Evolutionary conservation across 2,113 vertebrate species (phyloP), one percentile per base, ranked within the genome.

Genomic region (Grantiella picta): DNA sequence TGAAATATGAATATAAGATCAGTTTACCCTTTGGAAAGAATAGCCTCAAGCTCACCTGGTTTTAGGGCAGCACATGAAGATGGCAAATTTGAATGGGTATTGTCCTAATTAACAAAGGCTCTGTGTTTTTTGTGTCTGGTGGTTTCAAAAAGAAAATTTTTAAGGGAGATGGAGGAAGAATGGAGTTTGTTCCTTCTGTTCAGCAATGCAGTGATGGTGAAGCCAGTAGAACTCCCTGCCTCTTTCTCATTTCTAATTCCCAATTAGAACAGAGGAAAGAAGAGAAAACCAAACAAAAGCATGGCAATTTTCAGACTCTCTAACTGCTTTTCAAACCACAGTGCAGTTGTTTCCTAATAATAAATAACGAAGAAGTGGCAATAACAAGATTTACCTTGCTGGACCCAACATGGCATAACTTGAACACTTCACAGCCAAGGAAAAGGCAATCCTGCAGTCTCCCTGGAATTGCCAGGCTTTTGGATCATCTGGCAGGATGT

Each of bases 401-500:
- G 85, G 64, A 92, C 25, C 36, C 33, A 47, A 17, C 20, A 8
- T 15, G 44, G 61, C 50, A 23, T 23, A 72, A 42, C 54, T 57
- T 73, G 6, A 15, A 36, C 29, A 42, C 49, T 78, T 38, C 28
- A 4, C 3, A 65, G 36, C 3, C 24, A 49, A 79, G 52, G 59
- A 40, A 59, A 31, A 49, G 42, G 57, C 15, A 42, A 54, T 31
- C 71, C 20, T 82, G 20, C 54, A 11, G n/a, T 93, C 96, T 88
- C 89, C 38, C 69, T 59, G 84, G 96, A 92, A 80, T 78, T 92
- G 28, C 52, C 56, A 47, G 33, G 44, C 66, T 80, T 78, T 53
- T 80, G 89, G 87, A 91, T 94, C 96, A 96, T 92, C 94, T 95
- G 94, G 90, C 93, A 94, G 44, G 44, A 75, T 36, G 64, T n/a